Base-by-base conservation (phyloP, 1,140 invertebrate genomes). In the Pissodes strobi region DNA sequence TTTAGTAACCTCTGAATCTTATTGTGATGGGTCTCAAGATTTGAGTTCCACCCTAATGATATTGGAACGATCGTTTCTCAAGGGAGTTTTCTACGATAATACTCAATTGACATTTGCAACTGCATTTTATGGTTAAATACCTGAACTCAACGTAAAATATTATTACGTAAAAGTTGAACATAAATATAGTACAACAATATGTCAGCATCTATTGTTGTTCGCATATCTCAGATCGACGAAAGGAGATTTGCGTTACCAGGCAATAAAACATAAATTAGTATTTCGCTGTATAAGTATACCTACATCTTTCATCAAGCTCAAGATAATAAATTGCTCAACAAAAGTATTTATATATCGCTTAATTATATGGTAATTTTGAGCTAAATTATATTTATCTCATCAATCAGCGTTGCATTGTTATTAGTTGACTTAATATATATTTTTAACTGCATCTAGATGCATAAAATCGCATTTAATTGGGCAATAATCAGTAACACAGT, bases 321-420 rank as follows among this genome's bases (percentile, higher is more conserved):
- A 48, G 25, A 49, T 43, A 46, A 59, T 48, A 37, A 59, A 59
- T 59, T 34, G 43, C 4, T 25, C 22, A 48, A 48, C 43, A 37
- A 46, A 48, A 48, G 17, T 45, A 58, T 65, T 65, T 65, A 57
- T 63, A 38, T 53, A 41, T 43, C 25, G 41, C 30, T 64, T 56
- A 64, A 56, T 64, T 55, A 56, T 38, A 64, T 64, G 52, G 60
- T 56, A 57, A 63, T 67, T 55, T 58, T 34, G 38, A 46, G 39
- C 46, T 63, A 67, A 57, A 49, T 59, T 43, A 59, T 62, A 59
- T 63, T 64, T 53, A 64, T 55, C 56, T 53, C 62, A 68, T 68
- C 39, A 60, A 53, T 64, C 55, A 60, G 56, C 22, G 38, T 12
- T 27, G 34, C 61, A 60, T 68, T 68, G 66, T 60, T 68, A 59